Conservation (phyloP, 2,113 vertebrate genomes). For the Urocitellus parryii region DNA sequence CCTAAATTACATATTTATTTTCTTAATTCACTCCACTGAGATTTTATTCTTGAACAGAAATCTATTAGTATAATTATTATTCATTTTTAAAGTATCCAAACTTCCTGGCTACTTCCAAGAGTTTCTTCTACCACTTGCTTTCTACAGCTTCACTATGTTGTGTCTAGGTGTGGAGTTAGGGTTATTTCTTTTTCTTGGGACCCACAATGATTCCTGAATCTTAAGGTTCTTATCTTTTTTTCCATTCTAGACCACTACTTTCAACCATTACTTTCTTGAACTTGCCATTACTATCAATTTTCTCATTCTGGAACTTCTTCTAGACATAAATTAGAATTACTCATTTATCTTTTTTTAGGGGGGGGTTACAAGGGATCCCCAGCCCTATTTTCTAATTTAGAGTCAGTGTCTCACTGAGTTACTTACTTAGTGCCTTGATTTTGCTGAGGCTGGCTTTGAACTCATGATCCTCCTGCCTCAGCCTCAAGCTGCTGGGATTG, state of each 20-base stretch:
- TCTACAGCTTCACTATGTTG: background rate
- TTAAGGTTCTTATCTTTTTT: background rate
- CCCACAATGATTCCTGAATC: background rate
- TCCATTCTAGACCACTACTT: background rate
- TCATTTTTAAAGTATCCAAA: background rate
- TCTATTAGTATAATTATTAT: background rate
- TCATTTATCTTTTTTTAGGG: background rate
- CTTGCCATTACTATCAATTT: background rate
- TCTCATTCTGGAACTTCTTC: background rate
- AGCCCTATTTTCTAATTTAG: too few species aligned
- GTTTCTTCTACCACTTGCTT: background rate
- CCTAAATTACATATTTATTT: background rate
- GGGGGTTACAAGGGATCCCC: too few species aligned
- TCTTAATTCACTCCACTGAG: background rate
- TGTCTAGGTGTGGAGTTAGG: background rate
- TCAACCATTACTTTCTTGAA: background rate
- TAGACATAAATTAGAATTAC: background rate
- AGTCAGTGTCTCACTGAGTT: too few species aligned
- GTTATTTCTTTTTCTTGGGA: background rate
- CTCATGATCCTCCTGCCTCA: too few species aligned
- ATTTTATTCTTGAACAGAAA: slow-evolving; percentile 18
- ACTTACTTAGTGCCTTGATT: too few species aligned
- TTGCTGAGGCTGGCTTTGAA: too few species aligned
- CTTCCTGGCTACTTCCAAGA: background rate
- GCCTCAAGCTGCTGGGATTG: too few species aligned